Evolutionary conservation across 2,888 invertebrate genomes (phyloP), one percentile per base, ranked within the genome.

Genomic region (Campoplex capitator): DNA sequence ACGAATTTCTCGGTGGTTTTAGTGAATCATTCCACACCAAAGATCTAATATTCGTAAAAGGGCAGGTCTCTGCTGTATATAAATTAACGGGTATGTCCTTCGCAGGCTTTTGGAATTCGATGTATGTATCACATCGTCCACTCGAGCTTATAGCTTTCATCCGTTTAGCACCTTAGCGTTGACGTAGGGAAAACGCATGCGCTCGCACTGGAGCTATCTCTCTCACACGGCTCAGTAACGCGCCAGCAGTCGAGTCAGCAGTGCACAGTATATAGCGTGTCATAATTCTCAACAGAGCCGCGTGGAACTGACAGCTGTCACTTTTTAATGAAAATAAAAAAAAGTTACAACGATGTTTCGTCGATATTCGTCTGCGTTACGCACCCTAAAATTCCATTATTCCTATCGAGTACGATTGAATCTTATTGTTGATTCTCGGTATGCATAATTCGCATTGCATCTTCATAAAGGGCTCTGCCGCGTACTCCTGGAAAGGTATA

Each of bases 211-310:
- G 32, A 4, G 62, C 16, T 32, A 32, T 62, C 62, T 62, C 62
- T 62, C 32, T 62, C 32, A 32, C 62, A 62, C 62, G 16, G 62
- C 32, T 62, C 62, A 62, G 62, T 62, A 7, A 62, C 32, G 62
- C 62, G 62, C 16, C 62, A 62, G 62, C 62, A 32, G 62, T 62
- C 62, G 62, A 62, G 62, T 62, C 62, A 62, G 62, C 62, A 62
- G 62, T 32, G 6, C 32, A 62, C 16, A 32, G 62, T 32, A 62
- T 62, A 62, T 62, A 62, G 62, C 62, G 11, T 32, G 62, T 62
- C 62, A 62, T 62, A 62, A 62, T 62, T 62, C 62, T 32, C 32
- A 32, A 62, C 62, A 32, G 51, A 51, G 62, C 32, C 6, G 62
- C 62, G 62, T 62, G 62, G 32, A 32, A 32, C 62, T 62, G 62